Conservation (phyloP, 2,797 vertebrate species). For the Hoplostethus atlanticus region DNA sequence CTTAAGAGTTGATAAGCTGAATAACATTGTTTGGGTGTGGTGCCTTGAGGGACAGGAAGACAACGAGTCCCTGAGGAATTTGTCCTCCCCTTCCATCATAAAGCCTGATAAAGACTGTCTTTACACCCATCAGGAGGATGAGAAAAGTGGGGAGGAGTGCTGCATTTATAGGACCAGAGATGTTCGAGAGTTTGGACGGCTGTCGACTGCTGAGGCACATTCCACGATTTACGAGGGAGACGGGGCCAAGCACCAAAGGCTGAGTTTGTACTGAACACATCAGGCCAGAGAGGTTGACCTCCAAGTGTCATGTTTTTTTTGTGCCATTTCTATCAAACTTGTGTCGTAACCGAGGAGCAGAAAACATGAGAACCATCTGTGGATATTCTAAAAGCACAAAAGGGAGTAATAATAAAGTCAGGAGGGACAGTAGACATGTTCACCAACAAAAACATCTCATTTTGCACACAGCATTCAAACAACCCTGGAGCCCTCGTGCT, state of each 20-base stretch:
- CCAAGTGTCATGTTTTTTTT: neutral
- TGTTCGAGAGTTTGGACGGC: neutral
- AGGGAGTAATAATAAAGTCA: neutral
- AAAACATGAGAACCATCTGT: neutral
- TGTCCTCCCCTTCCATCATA: conserved; percentile 46
- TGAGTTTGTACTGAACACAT: neutral
- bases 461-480: neutral
- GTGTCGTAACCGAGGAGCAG: neutral
- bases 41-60: conserved; percentile 4
- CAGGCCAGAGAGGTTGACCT: neutral
- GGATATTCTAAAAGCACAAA: too few relatives aligned
- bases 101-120: conserved; percentile 64
- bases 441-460: neutral
- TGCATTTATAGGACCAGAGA: conserved; percentile 11
- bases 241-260: neutral
- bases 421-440: neutral
- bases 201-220: conserved; percentile 15
- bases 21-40: conserved; percentile 61
- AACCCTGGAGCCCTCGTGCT: neutral
- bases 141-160: conserved; percentile 34
- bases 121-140: conserved; percentile 52
- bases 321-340: neutral
- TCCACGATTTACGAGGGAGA: neutral
- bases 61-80: conserved; percentile 62
- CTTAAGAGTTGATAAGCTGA: conserved; percentile 15